Evolutionary conservation across 2,113 vertebrate genomes (phyloP).

Genomic region (Semnornis frantzii): DNA sequence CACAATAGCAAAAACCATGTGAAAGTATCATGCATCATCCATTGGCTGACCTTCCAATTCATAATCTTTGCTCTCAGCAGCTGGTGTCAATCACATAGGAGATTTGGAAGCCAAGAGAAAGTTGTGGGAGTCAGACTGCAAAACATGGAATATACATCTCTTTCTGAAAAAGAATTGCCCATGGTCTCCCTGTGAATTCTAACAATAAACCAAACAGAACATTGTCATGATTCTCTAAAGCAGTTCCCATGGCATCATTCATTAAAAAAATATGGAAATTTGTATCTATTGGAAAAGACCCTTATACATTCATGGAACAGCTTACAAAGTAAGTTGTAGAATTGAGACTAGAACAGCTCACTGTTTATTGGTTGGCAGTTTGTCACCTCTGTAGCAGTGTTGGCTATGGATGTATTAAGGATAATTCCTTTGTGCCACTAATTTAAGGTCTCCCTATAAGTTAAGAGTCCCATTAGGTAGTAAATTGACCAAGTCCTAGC

Average conservation of each 20-base stretch:
- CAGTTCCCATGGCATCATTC: conserved; percentile 8
- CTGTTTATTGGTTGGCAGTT: neutral
- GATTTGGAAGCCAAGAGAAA: neutral
- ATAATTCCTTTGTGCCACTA: neutral
- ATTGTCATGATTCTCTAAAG: neutral
- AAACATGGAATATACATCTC: neutral
- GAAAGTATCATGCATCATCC: neutral
- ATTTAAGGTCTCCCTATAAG: neutral
- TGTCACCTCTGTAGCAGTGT: neutral
- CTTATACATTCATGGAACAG: neutral
- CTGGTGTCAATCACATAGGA: conserved; percentile 25
- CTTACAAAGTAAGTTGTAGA: neutral
- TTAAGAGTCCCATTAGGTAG: neutral
- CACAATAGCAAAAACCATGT: neutral
- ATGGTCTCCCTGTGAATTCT: conserved; percentile 6
- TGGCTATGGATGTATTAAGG: neutral
- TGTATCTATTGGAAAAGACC: neutral
- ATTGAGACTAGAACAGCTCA: neutral
- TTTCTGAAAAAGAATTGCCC: neutral
- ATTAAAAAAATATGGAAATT: conserved; percentile 25
- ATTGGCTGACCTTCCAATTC: neutral
- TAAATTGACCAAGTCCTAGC: neutral
- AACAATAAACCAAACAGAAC: conserved; percentile 1
- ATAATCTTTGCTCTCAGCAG: neutral
- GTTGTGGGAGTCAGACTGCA: conserved; percentile 13